Percentiles rank a stretch among this genome's conserved stretches.
Conservation (phyloP, 2,888 invertebrate species). For the Leucania comma region DNA sequence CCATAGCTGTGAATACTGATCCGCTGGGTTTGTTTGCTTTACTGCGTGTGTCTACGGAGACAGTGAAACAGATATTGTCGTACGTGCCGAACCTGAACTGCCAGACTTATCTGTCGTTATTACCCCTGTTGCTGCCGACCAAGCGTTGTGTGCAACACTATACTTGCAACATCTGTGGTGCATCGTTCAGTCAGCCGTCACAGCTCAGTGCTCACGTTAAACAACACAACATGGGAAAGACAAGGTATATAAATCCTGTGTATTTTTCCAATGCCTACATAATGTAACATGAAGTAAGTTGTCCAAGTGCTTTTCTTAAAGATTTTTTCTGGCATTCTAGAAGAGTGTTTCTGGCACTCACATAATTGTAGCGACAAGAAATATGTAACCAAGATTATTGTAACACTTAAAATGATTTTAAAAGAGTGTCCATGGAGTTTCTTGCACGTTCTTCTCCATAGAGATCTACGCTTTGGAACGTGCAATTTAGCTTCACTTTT, state of each 20-base stretch:
- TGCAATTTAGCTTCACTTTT: no score
- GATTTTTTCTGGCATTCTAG: no score
- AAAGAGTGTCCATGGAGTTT: no score
- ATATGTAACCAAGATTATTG: no score
- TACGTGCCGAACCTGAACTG: slow-evolving; percentile 77
- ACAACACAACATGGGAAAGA: slow-evolving; percentile 74
- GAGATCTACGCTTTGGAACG: no score
- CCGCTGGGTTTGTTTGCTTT: slow-evolving; percentile 79
- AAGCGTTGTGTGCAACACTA: slow-evolving; percentile 63
- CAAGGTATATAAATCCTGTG: slow-evolving; percentile 72
- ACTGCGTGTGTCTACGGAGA: slow-evolving; percentile 78
- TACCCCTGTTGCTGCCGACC: slow-evolving; percentile 60
- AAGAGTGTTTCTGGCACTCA: no score
- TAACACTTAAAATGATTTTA: no score
- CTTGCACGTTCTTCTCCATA: no score
- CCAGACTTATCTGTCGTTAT: slow-evolving; percentile 70
- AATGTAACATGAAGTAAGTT: background rate
- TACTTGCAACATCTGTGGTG: slow-evolving; percentile 83
- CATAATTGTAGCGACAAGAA: no score
- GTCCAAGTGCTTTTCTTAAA: no score
- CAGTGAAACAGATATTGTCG: slow-evolving; percentile 77
- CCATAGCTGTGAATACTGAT: slow-evolving; percentile 85
- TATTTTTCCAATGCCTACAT: background rate
- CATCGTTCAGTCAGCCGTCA: slow-evolving; percentile 75
- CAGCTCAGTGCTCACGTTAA: slow-evolving; percentile 80